phyloP scores from a whole-genome alignment of 2,888 invertebrate genomes.

The Meiosimyza platycephala region DNA sequence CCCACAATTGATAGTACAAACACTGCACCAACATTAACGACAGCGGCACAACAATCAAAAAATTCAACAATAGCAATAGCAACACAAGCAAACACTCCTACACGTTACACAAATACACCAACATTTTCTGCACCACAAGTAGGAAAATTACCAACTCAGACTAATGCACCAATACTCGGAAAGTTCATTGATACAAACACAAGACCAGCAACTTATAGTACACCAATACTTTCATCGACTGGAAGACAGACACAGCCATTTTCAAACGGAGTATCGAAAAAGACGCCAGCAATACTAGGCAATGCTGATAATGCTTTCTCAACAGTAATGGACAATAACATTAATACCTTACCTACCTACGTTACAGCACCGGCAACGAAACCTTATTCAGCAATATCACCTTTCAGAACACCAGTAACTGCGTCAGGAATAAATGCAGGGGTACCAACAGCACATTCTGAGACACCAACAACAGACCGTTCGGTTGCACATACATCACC shows the following conservation, averaged over 20 bases:
- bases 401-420: not conserved
- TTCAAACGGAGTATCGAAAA: not conserved
- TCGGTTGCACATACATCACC: constrained; percentile 2
- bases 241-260: not conserved
- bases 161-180: not conserved
- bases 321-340: too few relatives aligned
- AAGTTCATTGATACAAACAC: not conserved
- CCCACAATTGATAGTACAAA: too few relatives aligned
- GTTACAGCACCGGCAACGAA: too few relatives aligned
- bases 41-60: too few relatives aligned
- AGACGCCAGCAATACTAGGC: not conserved
- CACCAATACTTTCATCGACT: not conserved
- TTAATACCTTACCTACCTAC: too few relatives aligned
- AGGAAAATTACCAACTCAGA: not conserved
- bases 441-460: not conserved
- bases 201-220: not conserved
- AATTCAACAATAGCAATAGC: too few relatives aligned
- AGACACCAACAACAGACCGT: not conserved
- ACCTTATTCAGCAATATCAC: not conserved
- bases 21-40: too few relatives aligned
- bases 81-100: too few relatives aligned
- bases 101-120: not conserved
- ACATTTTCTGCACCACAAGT: not conserved
- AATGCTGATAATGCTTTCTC: too few relatives aligned
- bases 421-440: not conserved